Evolutionary conservation across 2,888 invertebrate species (phyloP), one percentile per base, ranked within the genome.

Genomic region (Campopleginae sp.): DNA sequence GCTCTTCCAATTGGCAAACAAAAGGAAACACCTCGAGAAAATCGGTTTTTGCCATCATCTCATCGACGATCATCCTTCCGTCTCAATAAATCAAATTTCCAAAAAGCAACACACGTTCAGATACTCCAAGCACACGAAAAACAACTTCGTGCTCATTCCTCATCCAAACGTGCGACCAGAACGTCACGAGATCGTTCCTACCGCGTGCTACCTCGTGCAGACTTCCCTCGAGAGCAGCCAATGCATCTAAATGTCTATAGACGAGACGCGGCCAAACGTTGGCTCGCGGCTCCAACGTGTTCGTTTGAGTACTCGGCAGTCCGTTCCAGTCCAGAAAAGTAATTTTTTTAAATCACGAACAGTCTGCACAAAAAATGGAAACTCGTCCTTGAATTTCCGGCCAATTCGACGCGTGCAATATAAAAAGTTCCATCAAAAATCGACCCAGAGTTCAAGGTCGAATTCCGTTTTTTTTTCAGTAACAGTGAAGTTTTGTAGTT

Each of bases 1-100:
- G 90, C 89, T 89, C 90, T 91, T 91, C 91, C 90, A 91, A 89
- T 90, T 38, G 38, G 38, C 38, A 5, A 54, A n/a, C 23, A 38
- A 70, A 71, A 38, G 68, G 68, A 14, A 58, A 17, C 1, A 17
- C 61, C 27, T 19, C 23, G 38, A 44, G 48, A 79, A 63, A 63
- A 71, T 63, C 71, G 51, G 71, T 75, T 79, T 74, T 61, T 63
- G 46, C 51, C 61, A 72, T 68, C 46, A 61, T 74, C 54, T 27
- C 38, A 7, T 38, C 6, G 14, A 38, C n/a, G 38, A 48, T 77
- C 51, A 66, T 82, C 27, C 48, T 71, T 51, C 42, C 46, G 48
- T 75, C 61, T 54, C 10, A 71, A 74, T 71, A 63, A 65, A n/a
- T 58, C 31, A 66, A 66, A 74, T 58, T 44, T 74, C 46, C 17